Percentiles rank a stretch among this genome's conserved stretches.
These are phyloP conservation scores for Cettia cetti DNA, from an alignment of 2,113 vertebrate genomes.

Conservation along the genomic window DNA sequence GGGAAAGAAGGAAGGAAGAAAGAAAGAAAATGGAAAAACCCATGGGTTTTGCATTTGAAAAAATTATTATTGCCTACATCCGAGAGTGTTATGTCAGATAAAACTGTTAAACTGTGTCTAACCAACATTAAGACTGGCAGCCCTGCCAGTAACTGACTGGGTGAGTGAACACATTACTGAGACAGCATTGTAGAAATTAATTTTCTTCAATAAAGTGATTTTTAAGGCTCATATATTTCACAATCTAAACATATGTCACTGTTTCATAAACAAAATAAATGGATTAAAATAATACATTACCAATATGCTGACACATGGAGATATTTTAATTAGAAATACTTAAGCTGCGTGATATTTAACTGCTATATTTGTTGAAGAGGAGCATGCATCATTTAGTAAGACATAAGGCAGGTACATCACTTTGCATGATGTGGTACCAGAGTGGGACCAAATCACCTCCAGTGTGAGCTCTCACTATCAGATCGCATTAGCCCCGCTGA, in stretches of 20 bases:
- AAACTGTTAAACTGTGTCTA: slow-evolving; percentile 82
- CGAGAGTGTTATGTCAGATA: slow-evolving; percentile 82
- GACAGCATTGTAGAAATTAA: slow-evolving; percentile 94
- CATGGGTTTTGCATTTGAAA: slow-evolving; percentile 29
- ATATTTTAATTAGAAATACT: slow-evolving; percentile 93
- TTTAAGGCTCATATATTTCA: slow-evolving; percentile 98
- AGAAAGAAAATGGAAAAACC: slow-evolving; percentile 23
- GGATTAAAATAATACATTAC: slow-evolving; percentile 96
- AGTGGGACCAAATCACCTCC: slow-evolving; percentile 60
- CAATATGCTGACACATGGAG: slow-evolving; percentile 87
- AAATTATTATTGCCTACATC: slow-evolving; percentile 59
- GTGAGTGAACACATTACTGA: slow-evolving; percentile 90
- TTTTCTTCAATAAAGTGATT: slow-evolving; percentile 94
- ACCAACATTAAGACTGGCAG: slow-evolving; percentile 94
- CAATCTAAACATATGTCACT: slow-evolving; percentile 91
- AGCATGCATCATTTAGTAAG: slow-evolving; percentile 78
- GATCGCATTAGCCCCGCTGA: slow-evolving; percentile 40
- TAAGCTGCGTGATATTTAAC: slow-evolving; percentile 79
- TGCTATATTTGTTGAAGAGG: slow-evolving; percentile 76
- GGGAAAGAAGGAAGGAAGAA: background rate
- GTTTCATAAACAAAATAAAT: slow-evolving; percentile 91
- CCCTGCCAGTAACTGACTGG: slow-evolving; percentile 79
- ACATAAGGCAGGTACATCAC: slow-evolving; percentile 75
- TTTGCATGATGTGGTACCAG: slow-evolving; percentile 61
- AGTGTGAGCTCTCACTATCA: slow-evolving; percentile 44